Base-by-base conservation (phyloP, 2,797 vertebrate genomes). In the Sebastiscus tertius region DNA sequence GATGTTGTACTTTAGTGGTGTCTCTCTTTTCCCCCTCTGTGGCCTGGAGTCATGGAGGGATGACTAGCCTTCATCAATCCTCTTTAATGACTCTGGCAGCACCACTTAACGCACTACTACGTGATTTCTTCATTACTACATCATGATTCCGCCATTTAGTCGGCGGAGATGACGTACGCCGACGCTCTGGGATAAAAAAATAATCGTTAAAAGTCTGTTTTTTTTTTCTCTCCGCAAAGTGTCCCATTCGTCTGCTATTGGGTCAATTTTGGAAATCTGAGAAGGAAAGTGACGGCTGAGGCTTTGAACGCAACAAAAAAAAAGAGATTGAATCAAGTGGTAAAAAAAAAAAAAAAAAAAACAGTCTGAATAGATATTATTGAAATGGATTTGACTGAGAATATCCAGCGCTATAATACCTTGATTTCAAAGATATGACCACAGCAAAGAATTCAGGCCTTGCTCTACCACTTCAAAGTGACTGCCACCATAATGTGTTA, bases 11-110 rank as follows among this genome's bases (percentile, higher is more conserved):
- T 82, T 75, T 70, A 76, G 79, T 56, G 54, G 76, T 74, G 78
- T 67, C 76, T 86, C 77, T 89, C 85, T 79, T 74, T 70, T 27
- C 80, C 78, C 83, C 77, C 86, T 80, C 76, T 66, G 82, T 88
- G 89, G 92, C 88, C 92, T 77, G 82, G 70, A 92, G 89, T 92
- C 86, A 86, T 73, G 81, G 80, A 83, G 88, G 85, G 81, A 88
- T 89, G 90, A 91, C 81, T 87, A 60, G 80, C 91, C 87, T 91
- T 91, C 93, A 94, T 93, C 93, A 93, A 89, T 92, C 88, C 86
- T 88, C 86, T 86, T 87, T 93, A 93, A 94, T 87, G 89, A 88
- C 85, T 85, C 83, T 87, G 85, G 91, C 90, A 89, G 88, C 85
- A 85, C 79, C 85, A 80, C 86, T 94, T 92, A 93, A 87, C 82